Percentiles rank a stretch among this genome's conserved stretches.
Evolutionary conservation across 2,113 vertebrate species (phyloP).

Genomic region (Toxotes chatareus): DNA sequence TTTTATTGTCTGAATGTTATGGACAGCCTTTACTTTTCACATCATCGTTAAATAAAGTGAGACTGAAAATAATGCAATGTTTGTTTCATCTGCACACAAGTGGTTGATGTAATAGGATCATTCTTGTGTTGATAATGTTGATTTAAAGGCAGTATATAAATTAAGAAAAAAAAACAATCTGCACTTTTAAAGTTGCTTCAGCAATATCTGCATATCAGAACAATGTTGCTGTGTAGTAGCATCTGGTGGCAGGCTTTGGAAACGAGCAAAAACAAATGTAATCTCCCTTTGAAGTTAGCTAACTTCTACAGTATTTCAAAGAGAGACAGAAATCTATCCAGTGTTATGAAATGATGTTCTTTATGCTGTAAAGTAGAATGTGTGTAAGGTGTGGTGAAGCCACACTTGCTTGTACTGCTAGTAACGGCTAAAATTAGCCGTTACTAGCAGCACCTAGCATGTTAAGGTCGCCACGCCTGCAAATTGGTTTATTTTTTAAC

Average conservation of each 20-base stretch:
- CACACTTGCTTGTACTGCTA: neutral
- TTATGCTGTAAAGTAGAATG: neutral
- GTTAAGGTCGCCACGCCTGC: neutral
- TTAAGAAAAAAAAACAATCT: neutral
- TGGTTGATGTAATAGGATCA: neutral
- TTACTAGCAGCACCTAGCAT: neutral
- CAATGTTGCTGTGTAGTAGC: neutral
- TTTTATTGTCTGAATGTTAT: constrained; percentile 85
- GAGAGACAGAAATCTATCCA: neutral
- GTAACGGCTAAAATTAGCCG: neutral
- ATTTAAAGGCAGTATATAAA: neutral
- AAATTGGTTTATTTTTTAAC: too few species aligned
- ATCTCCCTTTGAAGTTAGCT: neutral
- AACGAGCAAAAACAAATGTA: neutral
- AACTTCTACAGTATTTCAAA: neutral
- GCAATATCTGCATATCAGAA: neutral
- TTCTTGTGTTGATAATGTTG: neutral
- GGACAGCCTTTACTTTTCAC: constrained; percentile 84
- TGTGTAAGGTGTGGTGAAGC: neutral
- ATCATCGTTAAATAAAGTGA: constrained; percentile 86
- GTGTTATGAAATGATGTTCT: neutral
- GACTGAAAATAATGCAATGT: constrained; percentile 71
- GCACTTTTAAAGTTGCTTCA: neutral
- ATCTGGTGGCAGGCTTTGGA: neutral
- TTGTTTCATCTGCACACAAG: constrained; percentile 47